Evolutionary conservation across 2,888 invertebrate genomes (phyloP), one percentile per base, ranked within the genome.

Genomic region (Leistus spinibarbis): DNA sequence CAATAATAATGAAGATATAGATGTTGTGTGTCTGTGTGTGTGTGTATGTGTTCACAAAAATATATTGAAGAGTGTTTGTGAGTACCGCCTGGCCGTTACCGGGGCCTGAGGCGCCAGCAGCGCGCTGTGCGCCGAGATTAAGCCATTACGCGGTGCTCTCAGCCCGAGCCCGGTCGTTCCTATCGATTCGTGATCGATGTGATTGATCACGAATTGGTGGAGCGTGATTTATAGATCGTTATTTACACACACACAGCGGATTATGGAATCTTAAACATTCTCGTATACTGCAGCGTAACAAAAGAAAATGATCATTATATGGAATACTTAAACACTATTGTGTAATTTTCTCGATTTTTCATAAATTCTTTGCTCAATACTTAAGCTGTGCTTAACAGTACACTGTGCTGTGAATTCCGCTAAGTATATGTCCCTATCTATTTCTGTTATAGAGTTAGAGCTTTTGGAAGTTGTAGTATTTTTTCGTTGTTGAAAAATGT

Each of bases 51-150:
- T 56, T 2, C 17, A 56, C n/a, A 19, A 56, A 56, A 19, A 56
- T 56, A 56, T 56, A n/a, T n/a, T 4, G 16, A 60, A 60, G 60
- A 56, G 56, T 56, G 19, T 60, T 60, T 60, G 60, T 10, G 19
- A 13, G 22, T 10, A n/a, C n/a, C 40, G 60, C 20, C 77, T 80
- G 76, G 78, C 78, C 54, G 77, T 77, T 57, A 76, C 79, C 64
- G 62, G 54, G n/a, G 68, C 27, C 23, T 16, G 54, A 9, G 20
- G 16, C 66, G 54, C 57, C 77, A 78, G 69, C 76, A 77, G 77
- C 82, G 79, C 77, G 77, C 69, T 69, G 80, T 78, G 75, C 13
- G 13, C 27, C 10, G 20, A 54, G 56, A 20, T n/a, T 65, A 22
- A 65, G 63, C 53, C 54, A 66, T 57, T 64, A 23, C 13, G 23